Base-by-base conservation (phyloP, 2,797 vertebrate genomes). In the Bovichtus variegatus region DNA sequence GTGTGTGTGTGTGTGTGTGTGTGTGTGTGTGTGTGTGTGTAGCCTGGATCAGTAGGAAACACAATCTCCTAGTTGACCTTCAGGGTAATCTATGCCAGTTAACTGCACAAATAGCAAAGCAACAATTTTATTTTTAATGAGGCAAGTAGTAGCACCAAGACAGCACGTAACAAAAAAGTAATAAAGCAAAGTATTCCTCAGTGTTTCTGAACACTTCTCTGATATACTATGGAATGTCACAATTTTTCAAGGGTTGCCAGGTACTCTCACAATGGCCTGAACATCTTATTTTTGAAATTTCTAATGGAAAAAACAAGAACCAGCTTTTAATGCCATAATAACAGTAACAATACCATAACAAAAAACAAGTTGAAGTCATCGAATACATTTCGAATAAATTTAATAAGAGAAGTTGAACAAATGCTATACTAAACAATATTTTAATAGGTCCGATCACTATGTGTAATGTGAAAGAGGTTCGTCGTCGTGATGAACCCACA, bases 91-190 rank as follows among this genome's bases (percentile, higher is more conserved):
- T 40, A 40, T 68, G 79, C 73, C 64, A 70, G 72, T 67, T 78
- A 78, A 50, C 63, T 59, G 46, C 68, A 81, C 69, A 83, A 81
- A 78, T 68, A 76, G 51, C 46, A 81, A 70, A 54, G 29, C 43
- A 78, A 54, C 44, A 68, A 60, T 83, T 85, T 83, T 65, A 68
- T 59, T 86, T 83, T 80, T 83, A 88, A 86, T 69, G 73, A 83
- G 57, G 50, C 27, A 51, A n/a, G n/a, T n/a, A 71, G 50, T 57
- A 53, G 53, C 49, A 57, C 46, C 23, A 47, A 53, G 54, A 62
- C 49, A 61, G 69, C 49, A 34, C 54, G 71, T 80, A 65, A 72
- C 62, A 65, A 69, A 74, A 76, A 74, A 66, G 46, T 82, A 61
- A 80, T 72, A 66, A 66, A 85, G 63, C 53, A 58, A 40, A 82